Evolutionary conservation across 2,113 vertebrate species (phyloP).

Genomic region (Lepus timidus): DNA sequence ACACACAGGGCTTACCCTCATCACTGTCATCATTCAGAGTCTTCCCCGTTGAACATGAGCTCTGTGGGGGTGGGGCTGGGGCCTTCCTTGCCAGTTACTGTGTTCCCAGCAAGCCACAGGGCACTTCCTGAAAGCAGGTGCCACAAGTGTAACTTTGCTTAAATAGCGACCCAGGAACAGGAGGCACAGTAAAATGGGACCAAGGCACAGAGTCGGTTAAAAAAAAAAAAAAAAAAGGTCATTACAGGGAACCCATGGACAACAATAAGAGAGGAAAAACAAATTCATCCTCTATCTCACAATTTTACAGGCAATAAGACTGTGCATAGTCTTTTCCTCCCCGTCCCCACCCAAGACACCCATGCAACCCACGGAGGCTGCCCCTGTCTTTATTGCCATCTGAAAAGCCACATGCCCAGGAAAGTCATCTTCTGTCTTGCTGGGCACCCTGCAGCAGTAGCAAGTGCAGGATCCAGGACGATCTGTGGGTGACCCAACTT

Average conservation of each 20-base stretch:
- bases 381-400: neutral
- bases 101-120: neutral
- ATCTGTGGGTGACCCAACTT: neutral
- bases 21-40: neutral
- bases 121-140: conserved; percentile 33
- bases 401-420: conserved; percentile 39
- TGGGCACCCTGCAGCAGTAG: neutral
- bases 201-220: neutral
- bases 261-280: neutral
- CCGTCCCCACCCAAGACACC: neutral
- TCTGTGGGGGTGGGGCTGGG: neutral
- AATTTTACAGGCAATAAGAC: neutral
- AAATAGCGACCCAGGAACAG: neutral
- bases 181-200: neutral
- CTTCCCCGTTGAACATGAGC: neutral
- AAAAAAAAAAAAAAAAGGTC: neutral
- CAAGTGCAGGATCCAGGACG: neutral
- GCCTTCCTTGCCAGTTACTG: too few relatives aligned
- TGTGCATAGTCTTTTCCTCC: neutral
- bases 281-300: neutral
- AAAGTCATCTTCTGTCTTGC: neutral
- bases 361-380: neutral
- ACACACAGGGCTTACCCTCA: neutral
- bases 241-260: neutral
- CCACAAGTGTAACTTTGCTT: neutral